Conservation (phyloP, 2,888 invertebrate genomes). For the Plutella xylostella region DNA sequence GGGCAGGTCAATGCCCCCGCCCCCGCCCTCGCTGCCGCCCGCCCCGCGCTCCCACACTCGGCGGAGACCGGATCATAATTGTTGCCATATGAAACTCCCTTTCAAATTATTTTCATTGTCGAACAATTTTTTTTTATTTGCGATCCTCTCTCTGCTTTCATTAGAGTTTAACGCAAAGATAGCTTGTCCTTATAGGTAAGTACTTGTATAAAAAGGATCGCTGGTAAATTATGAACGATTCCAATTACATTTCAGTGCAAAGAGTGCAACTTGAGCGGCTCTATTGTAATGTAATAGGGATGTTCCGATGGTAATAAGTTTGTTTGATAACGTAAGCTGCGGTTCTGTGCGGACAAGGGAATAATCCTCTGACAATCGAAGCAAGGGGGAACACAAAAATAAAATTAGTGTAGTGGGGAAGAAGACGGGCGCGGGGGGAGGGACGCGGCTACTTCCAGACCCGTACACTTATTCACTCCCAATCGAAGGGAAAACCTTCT, state of each 20-base stretch:
- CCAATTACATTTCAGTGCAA: too few relatives aligned
- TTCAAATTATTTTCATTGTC: not conserved
- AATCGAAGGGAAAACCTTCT: not conserved
- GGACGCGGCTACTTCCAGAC: too few relatives aligned
- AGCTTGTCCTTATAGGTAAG: not conserved
- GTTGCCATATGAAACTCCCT: slow-evolving; percentile 1
- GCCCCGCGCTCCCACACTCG: not conserved
- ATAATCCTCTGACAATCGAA: not conserved
- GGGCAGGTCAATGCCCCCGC: slow-evolving; percentile 23
- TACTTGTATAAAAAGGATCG: not conserved
- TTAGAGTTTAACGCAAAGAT: too few relatives aligned
- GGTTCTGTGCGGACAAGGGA: too few relatives aligned
- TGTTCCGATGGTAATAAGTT: too few relatives aligned
- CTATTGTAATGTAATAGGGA: too few relatives aligned
- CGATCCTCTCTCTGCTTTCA: too few relatives aligned
- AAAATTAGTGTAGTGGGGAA: not conserved
- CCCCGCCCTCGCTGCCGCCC: not conserved
- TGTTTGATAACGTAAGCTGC: too few relatives aligned
- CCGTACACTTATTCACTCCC: too few relatives aligned
- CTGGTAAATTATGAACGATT: too few relatives aligned
- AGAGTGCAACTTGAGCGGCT: too few relatives aligned
- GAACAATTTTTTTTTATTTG: too few relatives aligned
- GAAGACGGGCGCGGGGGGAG: not conserved
- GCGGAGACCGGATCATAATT: not conserved
- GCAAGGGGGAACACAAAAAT: not conserved